Base-by-base conservation (phyloP, 2,113 vertebrate species). In the zebrafish (Danio rerio) region DNA sequence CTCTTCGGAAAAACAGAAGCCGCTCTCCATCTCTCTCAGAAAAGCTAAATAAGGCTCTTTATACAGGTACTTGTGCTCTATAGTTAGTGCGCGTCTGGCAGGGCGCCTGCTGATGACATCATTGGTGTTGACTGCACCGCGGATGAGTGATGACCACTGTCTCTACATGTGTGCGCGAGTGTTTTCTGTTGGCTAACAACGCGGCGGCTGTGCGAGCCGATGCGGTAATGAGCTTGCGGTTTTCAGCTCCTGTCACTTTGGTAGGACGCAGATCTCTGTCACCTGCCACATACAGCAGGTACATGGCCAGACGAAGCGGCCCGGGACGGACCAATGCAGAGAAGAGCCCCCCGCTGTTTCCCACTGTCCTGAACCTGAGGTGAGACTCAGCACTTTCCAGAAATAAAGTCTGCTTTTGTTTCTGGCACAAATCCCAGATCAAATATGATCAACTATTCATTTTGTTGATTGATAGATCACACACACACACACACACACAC, bases 61-160 rank as follows among this genome's bases (percentile, higher is more conserved):
- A 93, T 91, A 90, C 83, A 86, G 83, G 86, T 84, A 83, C 86
- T 88, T 84, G 84, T 89, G 92, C 87, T 87, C 90, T 90, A 87
- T 87, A 87, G 89, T 87, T 89, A 80, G 91, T 88, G 89, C 83
- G 88, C 86, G 89, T 82, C 91, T 93, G 91, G 91, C 91, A 81
- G 18, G 56, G 77, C 82, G n/a, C 83, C 74, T 31, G 89, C 11
- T 86, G 84, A 86, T 94, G 93, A 94, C 92, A 93, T 94, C 93
- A 94, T 91, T 88, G 84, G 80, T 91, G 91, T 92, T 93, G 93
- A 93, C 91, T 91, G 92, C 90, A 76, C 89, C 90, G 90, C 84
- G 92, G 91, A 93, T 93, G 93, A 94, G 91, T 93, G 93, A 93
- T 93, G 92, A 90, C 89, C 88, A 88, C 89, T 49, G 83, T 88